phyloP scores from a whole-genome alignment of 2,113 vertebrate genomes.

The crab-eating macaque (Macaca fascicularis) region T2T-MFA8v1.1 NC_088381.1:101252501-101253000 shows the following conservation, averaged over 20 bases:
- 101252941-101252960: conserved; percentile 65
- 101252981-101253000: conserved; percentile 65
- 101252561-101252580: neutral
- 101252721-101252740: neutral
- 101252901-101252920: conserved; percentile 45
- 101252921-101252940: conserved; percentile 44
- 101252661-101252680: conserved; percentile 2
- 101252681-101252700: neutral
- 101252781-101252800: neutral
- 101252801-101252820: neutral
- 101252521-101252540: neutral
- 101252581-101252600: neutral
- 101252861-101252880: neutral
- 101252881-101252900: conserved; percentile 37
- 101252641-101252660: neutral
- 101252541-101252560: neutral
- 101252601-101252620: neutral
- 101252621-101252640: neutral
- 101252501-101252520: neutral
- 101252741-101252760: neutral
- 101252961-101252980: conserved; percentile 56
- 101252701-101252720: neutral
- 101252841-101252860: neutral
- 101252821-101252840: neutral
- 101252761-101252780: neutral